Conservation (phyloP, 2,888 invertebrate species). For the Heliconius erato region DNA sequence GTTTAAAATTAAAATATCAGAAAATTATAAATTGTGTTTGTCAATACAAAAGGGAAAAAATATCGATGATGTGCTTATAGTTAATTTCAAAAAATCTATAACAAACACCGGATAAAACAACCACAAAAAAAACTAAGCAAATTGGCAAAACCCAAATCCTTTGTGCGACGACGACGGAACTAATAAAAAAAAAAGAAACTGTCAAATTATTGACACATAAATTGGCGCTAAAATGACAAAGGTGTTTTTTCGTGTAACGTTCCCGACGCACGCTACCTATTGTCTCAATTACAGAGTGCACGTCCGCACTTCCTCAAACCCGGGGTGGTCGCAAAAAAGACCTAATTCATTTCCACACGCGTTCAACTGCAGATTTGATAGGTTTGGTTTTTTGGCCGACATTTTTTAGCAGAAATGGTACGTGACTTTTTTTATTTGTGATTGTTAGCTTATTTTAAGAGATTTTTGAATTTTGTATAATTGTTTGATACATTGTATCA, state of each 20-base stretch:
- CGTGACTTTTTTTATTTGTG: neutral
- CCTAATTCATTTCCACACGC: constrained; percentile 42
- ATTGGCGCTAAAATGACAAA: constrained; percentile 61
- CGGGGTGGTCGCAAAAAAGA: constrained; percentile 73
- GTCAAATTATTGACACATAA: constrained; percentile 62
- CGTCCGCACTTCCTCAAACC: constrained; percentile 68
- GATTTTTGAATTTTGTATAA: neutral
- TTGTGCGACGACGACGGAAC: constrained; percentile 43
- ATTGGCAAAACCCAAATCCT: neutral
- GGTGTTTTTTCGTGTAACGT: constrained; percentile 62
- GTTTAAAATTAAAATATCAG: neutral
- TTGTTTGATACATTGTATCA: neutral
- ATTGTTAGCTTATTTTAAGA: neutral
- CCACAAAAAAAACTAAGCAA: neutral
- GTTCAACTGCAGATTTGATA: constrained; percentile 31
- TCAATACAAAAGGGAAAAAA: neutral
- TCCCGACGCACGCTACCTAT: constrained; percentile 69
- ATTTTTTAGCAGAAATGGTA: too few relatives aligned
- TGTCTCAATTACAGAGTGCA: constrained; percentile 73
- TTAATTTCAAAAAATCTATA: neutral
- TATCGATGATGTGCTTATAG: too few relatives aligned
- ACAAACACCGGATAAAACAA: neutral
- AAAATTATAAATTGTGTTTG: neutral
- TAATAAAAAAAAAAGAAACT: constrained; percentile 51
- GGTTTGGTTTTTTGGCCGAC: constrained; percentile 33